Evolutionary conservation across 92 coral and sea anemone species (phyloP).

Genomic region (Siderastrea radians): DNA sequence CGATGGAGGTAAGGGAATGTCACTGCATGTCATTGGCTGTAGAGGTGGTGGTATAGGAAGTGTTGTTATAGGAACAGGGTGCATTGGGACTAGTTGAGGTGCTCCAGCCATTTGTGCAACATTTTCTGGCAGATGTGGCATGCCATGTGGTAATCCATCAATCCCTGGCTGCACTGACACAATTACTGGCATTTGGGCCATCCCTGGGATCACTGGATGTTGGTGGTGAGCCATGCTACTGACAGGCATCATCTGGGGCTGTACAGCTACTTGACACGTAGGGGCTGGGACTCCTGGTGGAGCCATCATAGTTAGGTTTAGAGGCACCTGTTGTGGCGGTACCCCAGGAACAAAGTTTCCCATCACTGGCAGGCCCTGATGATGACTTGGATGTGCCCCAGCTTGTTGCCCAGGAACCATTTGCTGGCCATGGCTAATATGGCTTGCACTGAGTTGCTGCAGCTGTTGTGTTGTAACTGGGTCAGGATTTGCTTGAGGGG

Average conservation of each 20-base stretch:
- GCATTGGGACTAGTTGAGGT: slow-evolving; percentile 41
- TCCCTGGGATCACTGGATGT: slow-evolving; percentile 30
- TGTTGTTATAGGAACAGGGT: slow-evolving; percentile 54
- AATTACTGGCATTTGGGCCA: slow-evolving; percentile 41
- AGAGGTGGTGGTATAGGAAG: slow-evolving; percentile 51
- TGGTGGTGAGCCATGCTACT: slow-evolving; percentile 37
- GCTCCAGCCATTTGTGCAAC: slow-evolving; percentile 33
- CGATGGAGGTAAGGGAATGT: slow-evolving; percentile 36
- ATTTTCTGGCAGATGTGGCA: slow-evolving; percentile 41
- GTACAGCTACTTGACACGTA: slow-evolving; percentile 35
- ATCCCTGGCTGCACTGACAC: slow-evolving; percentile 41
- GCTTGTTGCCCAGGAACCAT: slow-evolving; percentile 26
- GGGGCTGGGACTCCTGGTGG: slow-evolving; percentile 11
- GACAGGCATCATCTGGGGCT: slow-evolving; percentile 41
- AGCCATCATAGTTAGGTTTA: slow-evolving; percentile 37
- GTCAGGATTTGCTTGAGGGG: slow-evolving; percentile 4
- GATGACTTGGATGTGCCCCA: slow-evolving; percentile 4
- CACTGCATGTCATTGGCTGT: slow-evolving; percentile 46
- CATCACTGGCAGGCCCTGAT: slow-evolving; percentile 19
- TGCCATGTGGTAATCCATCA: slow-evolving; percentile 40
- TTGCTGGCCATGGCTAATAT: slow-evolving; percentile 19
- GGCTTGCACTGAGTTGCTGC: slow-evolving; percentile 12
- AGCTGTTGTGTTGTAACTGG: slow-evolving; percentile 14
- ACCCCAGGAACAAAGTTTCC: slow-evolving; percentile 36
- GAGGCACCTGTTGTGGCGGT: slow-evolving; percentile 25